These are phyloP conservation scores for Doryteuthis pealeii DNA, from an alignment of 1,140 invertebrate genomes.

Conservation along the genomic window DNA sequence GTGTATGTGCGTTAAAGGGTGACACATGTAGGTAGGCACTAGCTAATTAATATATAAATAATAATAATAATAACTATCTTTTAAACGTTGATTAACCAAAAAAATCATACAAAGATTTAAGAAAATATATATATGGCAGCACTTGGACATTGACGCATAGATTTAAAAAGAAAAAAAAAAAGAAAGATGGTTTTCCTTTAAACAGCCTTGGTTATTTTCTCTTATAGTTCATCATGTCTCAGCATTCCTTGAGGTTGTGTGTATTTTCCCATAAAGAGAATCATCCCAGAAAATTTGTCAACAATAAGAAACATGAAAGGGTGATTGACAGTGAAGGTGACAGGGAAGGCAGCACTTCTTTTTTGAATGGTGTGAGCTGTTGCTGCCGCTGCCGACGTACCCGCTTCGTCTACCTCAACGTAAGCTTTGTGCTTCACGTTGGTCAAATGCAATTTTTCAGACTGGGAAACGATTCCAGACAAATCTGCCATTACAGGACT, in stretches of 20 bases:
- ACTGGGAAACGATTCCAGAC: slow-evolving; percentile 50
- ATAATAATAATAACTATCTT: too few species aligned
- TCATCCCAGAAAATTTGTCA: slow-evolving; percentile 58
- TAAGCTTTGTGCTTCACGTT: slow-evolving; percentile 55
- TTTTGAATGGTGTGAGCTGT: slow-evolving; percentile 40
- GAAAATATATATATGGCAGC: too few species aligned
- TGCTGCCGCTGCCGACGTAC: slow-evolving; percentile 60
- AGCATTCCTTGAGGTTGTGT: not conserved
- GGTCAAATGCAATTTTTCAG: slow-evolving; percentile 23
- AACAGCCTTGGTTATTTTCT: too few species aligned
- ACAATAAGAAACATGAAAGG: slow-evolving; percentile 79
- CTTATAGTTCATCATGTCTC: not conserved
- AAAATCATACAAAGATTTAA: too few species aligned
- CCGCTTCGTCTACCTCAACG: slow-evolving; percentile 60
- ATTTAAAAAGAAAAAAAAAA: too few species aligned
- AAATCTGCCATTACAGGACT: slow-evolving; percentile 65
- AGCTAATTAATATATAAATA: too few species aligned
- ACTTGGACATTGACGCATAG: too few species aligned
- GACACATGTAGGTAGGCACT: too few species aligned
- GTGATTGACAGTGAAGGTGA: slow-evolving; percentile 68
- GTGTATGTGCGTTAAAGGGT: too few species aligned
- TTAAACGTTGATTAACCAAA: too few species aligned
- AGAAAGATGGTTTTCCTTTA: too few species aligned
- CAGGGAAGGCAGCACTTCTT: slow-evolving; percentile 15
- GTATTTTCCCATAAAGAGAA: slow-evolving; percentile 52